phyloP scores from a whole-genome alignment of 2,797 vertebrate genomes.

The Halcyon smyrnensis region DNA sequence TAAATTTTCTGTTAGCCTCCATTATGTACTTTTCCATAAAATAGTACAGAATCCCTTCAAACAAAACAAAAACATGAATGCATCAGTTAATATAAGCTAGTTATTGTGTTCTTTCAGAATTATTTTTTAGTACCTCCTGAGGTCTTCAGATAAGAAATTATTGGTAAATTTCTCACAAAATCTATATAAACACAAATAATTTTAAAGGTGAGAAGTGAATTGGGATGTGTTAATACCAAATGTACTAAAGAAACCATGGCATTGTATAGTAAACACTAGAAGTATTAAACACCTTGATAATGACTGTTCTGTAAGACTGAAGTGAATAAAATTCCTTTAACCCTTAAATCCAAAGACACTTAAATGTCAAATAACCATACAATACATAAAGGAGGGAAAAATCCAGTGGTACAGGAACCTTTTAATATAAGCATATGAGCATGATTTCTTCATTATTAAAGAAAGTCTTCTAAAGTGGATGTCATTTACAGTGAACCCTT shows the following conservation, averaged over 20 bases:
- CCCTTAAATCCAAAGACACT: background rate
- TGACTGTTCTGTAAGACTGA: background rate
- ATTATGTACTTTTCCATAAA: background rate
- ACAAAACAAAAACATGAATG: background rate
- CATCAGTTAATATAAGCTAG: background rate
- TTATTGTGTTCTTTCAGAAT: background rate
- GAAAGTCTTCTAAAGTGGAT: background rate
- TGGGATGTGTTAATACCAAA: background rate
- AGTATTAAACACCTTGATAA: background rate
- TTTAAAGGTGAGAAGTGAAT: background rate
- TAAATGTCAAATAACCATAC: background rate
- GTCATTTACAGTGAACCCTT: background rate
- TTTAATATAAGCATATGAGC: background rate
- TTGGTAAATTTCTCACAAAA: background rate
- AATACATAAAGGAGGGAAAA: background rate
- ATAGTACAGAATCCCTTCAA: background rate
- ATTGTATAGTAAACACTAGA: background rate
- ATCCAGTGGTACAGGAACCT: background rate
- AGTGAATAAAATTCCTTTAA: slow-evolving; percentile 13
- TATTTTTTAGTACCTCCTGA: background rate
- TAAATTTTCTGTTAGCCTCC: background rate
- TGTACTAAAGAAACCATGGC: background rate
- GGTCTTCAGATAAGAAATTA: background rate
- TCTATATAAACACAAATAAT: background rate
- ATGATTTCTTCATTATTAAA: background rate